Evolutionary conservation across 64 coral and sea anemone species (phyloP), one percentile per base, ranked within the genome.

Genomic region (Montipora efflorescens): DNA sequence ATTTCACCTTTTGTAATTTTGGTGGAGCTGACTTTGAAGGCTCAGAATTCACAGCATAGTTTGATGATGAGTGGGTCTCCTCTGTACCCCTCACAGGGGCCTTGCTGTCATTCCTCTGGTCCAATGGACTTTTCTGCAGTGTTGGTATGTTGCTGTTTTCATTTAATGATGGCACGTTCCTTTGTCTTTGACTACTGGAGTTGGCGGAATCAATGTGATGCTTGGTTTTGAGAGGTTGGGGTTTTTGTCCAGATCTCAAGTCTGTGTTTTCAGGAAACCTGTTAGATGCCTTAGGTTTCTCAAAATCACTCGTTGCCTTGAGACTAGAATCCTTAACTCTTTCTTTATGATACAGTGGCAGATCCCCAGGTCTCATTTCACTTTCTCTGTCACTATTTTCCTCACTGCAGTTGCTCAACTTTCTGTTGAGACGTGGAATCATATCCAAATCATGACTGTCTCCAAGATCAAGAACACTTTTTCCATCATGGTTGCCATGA

Each of bases 401-500:
- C 50, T 86, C 82, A 50, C 82, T 86, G 19, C 82, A 71, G 46
- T 86, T 86, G 46, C 64, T 86, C 18, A 70, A 71, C 47, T 86
- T 86, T 47, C 82, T 72, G 47, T 50, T 86, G 6, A 79, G 23
- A 59, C 51, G 72, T 59, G 87, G 87, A 25, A 78, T 57, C 72
- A 79, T 77, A 5, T 89, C 76, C 22, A 89, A 22, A 61, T 89
- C 72, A 44, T 69, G 87, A 61, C 66, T 88, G 13, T 93, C 84
- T 48, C 92, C 85, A 67, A 79, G 76, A 80, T 98, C 96, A 81
- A 87, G 91, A 61, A 84, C 73, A 48, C 89, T 80, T 77, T 90
- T 98, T 79, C 86, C 79, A 78, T 91, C 91, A 74, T 91, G 96
- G 93, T 98, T 98, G 74, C 92, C 92, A 80, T 98, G 96, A 59